Percentiles rank a stretch among this genome's conserved stretches.
phyloP scores from a whole-genome alignment of 2,113 vertebrate species.

The Bambusicola thoracicus region DNA sequence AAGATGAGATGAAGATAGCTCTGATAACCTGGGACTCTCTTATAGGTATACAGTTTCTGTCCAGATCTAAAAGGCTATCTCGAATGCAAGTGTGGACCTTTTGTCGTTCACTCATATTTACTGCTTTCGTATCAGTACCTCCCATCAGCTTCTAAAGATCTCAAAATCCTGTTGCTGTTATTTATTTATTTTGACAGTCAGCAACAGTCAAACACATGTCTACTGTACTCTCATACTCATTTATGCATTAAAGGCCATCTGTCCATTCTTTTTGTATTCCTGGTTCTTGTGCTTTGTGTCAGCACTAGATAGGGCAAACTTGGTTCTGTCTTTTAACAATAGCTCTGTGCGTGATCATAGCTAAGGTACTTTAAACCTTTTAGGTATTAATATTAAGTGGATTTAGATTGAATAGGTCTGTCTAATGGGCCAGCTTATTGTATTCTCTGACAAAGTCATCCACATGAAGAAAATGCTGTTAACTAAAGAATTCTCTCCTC shows the following conservation, averaged over 20 bases:
- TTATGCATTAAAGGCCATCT: neutral
- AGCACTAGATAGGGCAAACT: neutral
- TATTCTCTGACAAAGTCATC: constrained; percentile 17
- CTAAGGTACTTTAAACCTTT: constrained; percentile 27
- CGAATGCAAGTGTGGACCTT: neutral
- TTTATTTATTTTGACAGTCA: neutral
- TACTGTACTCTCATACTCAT: neutral
- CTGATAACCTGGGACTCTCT: neutral
- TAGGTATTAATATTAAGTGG: constrained; percentile 38
- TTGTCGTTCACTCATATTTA: neutral
- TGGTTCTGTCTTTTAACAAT: neutral
- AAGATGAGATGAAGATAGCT: neutral
- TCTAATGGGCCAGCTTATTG: constrained; percentile 36
- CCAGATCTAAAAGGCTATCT: neutral
- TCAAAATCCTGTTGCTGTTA: neutral
- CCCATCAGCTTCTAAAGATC: neutral
- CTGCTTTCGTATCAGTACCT: neutral
- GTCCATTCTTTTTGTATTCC: neutral
- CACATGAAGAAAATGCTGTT: constrained; percentile 31
- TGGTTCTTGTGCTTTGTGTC: neutral
- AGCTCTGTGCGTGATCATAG: neutral
- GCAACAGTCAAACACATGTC: neutral
- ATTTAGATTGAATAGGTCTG: constrained; percentile 49
- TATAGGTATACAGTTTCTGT: neutral
- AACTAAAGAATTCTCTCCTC: neutral